These are phyloP conservation scores for Daubentonia madagascariensis DNA, from an alignment of 2,113 vertebrate species.

Conservation along the genomic window DNA sequence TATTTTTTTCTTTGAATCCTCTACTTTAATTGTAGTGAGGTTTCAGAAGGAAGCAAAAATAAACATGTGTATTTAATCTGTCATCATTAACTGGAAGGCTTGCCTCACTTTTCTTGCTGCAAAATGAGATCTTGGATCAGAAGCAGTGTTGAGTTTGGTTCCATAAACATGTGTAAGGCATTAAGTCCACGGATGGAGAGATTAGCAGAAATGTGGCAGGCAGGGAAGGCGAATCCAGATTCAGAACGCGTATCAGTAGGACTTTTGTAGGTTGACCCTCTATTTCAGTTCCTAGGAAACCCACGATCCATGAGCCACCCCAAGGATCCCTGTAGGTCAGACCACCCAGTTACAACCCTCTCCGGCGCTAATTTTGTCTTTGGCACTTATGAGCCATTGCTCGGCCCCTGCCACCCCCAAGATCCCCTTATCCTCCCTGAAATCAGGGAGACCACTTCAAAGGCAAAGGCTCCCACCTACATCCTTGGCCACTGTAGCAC, in stretches of 20 bases:
- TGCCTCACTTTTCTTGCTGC: neutral
- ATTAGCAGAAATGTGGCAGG: neutral
- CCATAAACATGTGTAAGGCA: neutral
- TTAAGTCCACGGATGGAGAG: neutral
- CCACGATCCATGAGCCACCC: neutral
- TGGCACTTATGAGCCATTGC: neutral
- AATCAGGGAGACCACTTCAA: neutral
- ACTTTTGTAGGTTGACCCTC: neutral
- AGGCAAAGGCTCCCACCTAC: neutral
- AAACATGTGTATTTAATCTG: neutral
- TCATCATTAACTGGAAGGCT: neutral
- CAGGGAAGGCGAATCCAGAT: neutral
- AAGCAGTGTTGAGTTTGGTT: neutral
- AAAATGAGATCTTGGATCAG: neutral
- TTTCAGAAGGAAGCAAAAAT: neutral
- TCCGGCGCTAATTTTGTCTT: neutral
- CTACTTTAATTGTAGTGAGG: neutral
- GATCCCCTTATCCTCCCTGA: too few relatives aligned
- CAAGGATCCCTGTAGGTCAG: neutral
- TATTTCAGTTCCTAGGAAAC: neutral
- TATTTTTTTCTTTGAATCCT: neutral
- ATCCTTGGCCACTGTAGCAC: neutral
- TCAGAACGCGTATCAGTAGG: too few relatives aligned
- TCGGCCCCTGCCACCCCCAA: neutral
- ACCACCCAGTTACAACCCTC: neutral